Evolutionary conservation across 1,140 invertebrate genomes (phyloP).

Genomic region (Ips nitidus): DNA sequence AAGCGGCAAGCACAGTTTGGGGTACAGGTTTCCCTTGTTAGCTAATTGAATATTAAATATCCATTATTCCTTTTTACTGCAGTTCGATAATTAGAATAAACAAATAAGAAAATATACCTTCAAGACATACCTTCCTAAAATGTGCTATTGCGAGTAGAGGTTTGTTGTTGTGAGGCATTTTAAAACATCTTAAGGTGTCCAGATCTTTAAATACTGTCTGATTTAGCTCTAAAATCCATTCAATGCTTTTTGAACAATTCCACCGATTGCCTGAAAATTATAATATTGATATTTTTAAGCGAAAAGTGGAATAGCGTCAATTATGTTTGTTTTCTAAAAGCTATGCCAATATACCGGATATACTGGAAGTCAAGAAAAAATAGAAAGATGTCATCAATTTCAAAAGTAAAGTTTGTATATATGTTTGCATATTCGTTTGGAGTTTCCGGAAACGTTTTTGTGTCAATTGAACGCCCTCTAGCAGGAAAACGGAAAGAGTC

Average conservation of each 20-base stretch:
- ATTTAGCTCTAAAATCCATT: slow-evolving; percentile 57
- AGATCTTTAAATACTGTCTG: slow-evolving; percentile 55
- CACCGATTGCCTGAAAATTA: slow-evolving; percentile 58
- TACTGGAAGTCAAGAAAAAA: no score
- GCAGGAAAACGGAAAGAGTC: no score
- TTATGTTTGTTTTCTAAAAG: no score
- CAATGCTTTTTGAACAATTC: slow-evolving; percentile 59
- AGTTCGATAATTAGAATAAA: background rate
- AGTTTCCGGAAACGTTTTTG: no score
- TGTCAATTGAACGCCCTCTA: no score
- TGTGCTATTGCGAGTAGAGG: slow-evolving; percentile 57
- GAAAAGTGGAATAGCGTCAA: background rate
- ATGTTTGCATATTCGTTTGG: no score
- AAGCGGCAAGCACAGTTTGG: slow-evolving; percentile 50
- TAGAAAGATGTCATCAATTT: no score
- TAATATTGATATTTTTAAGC: background rate
- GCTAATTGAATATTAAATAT: slow-evolving; percentile 32
- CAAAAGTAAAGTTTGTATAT: no score
- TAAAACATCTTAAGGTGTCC: slow-evolving; percentile 55
- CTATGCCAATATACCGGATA: no score
- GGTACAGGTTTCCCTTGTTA: slow-evolving; percentile 45
- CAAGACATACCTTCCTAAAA: slow-evolving; percentile 55
- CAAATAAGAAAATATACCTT: background rate
- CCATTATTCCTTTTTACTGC: background rate
- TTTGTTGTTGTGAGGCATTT: slow-evolving; percentile 34